These are phyloP conservation scores for Macrosiphum euphorbiae DNA, from an alignment of 2,888 invertebrate genomes.

Conservation along the genomic window DNA sequence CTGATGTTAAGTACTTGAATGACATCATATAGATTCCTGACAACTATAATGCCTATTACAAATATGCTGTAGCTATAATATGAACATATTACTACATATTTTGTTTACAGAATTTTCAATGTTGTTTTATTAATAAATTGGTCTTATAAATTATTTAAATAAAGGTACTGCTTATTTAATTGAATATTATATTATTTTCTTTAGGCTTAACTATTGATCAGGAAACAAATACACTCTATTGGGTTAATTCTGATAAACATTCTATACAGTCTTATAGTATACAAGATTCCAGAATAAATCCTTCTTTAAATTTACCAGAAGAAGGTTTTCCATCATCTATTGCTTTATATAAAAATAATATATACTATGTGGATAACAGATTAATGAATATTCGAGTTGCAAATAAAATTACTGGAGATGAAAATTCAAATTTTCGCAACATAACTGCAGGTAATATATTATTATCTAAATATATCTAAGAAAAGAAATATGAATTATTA, in stretches of 20 bases:
- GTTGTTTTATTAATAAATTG: background rate
- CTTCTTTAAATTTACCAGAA: conserved; percentile 54
- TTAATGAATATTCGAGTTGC: conserved; percentile 75
- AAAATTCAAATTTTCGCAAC: conserved; percentile 73
- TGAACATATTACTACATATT: background rate
- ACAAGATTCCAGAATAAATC: conserved; percentile 55
- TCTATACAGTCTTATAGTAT: conserved; percentile 77
- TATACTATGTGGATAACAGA: conserved; percentile 80
- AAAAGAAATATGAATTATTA: background rate
- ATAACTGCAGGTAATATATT: conserved; percentile 72
- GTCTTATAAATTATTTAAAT: background rate
- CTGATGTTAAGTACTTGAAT: background rate
- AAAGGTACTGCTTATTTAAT: conserved; percentile 25
- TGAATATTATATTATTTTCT: conserved; percentile 21
- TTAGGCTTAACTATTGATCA: conserved; percentile 77
- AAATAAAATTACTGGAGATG: conserved; percentile 74
- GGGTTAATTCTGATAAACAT: conserved; percentile 76
- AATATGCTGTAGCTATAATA: background rate
- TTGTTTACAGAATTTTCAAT: background rate
- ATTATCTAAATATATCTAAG: background rate
- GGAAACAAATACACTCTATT: conserved; percentile 78
- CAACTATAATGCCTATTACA: background rate
- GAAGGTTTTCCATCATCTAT: conserved; percentile 75
- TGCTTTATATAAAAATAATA: conserved; percentile 76
- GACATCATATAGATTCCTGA: background rate